Conservation (phyloP, 2,888 invertebrate genomes). For the Thereva nobilitata region DNA sequence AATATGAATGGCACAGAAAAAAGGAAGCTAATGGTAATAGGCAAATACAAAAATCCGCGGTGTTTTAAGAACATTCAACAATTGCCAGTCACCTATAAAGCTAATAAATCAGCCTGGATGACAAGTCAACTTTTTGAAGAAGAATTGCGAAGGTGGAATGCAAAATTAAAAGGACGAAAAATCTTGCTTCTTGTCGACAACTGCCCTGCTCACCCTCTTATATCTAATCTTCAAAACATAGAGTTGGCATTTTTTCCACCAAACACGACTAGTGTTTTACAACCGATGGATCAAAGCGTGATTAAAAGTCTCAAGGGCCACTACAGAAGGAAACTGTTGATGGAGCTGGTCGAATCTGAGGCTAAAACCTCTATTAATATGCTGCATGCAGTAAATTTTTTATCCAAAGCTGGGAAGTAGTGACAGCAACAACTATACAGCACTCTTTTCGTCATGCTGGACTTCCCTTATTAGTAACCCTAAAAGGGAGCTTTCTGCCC, state of each 20-base stretch:
- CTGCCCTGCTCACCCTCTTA: slow-evolving; percentile 30
- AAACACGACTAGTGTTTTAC: neutral
- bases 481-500: no score
- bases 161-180: neutral
- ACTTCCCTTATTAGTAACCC: no score
- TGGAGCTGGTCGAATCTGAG: slow-evolving; percentile 13
- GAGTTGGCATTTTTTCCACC: slow-evolving; percentile 4
- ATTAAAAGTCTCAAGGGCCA: slow-evolving; percentile 39
- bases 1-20: slow-evolving; percentile 20
- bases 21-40: slow-evolving; percentile 3
- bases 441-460: slow-evolving; percentile 8
- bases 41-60: slow-evolving; percentile 14
- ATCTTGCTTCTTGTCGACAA: slow-evolving; percentile 1
- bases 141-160: slow-evolving; percentile 3
- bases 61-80: slow-evolving; percentile 10
- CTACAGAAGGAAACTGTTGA: slow-evolving; percentile 39
- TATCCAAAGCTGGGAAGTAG: slow-evolving; percentile 15
- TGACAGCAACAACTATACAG: slow-evolving; percentile 8
- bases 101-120: neutral
- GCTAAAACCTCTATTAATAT: slow-evolving; percentile 5
- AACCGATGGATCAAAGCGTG: slow-evolving; percentile 2
- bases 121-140: slow-evolving; percentile 11
- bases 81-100: slow-evolving; percentile 9
- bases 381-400: slow-evolving; percentile 10
- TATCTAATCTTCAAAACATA: neutral